Evolutionary conservation across 1,140 invertebrate genomes (phyloP), one percentile per base, ranked within the genome.

Genomic region (Ephestia elutella): DNA sequence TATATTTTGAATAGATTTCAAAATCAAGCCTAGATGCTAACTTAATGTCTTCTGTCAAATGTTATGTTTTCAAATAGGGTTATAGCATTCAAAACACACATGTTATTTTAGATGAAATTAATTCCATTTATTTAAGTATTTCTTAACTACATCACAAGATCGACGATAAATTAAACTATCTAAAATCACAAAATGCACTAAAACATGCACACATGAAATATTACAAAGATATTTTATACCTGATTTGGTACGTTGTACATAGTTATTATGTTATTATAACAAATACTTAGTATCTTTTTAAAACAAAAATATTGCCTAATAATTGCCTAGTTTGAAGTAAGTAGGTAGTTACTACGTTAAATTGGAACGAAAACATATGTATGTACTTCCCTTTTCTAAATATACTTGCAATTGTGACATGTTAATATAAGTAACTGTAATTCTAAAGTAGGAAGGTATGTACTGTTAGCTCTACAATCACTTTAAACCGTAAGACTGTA

Each of bases 161-260:
- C 72, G 75, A 82, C 80, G 74, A 84, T 87, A 86, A 86, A 86
- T 88, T 88, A 88, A 83, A 84, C 83, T 86, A 86, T 75, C 83
- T 88, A 88, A 81, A 86, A 88, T 88, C 86, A 88, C 86, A 88
- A 88, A 88, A 88, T 88, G 86, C 86, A 88, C 86, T 88, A 88
- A 88, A 88, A 88, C 86, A 88, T 88, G 86, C 83, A 88, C 81
- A 85, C 77, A 86, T 85, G 78, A 84, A 82, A 82, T 83, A 82
- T 79, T 79, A 84, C 73, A 78, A 75, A 79, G 71, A 77, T 86
- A 44, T 86, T 81, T 86, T 79, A 81, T 86, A 80, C 79, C 80
- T 65, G 70, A 68, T 79, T 80, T 73, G 81, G 82, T 87, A 87
- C 75, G 72, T 83, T 84, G 79, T 82, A 82, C 77, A 74, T 77